Evolutionary conservation across 1,140 invertebrate genomes (phyloP), one percentile per base, ranked within the genome.

Genomic region (Drosophila carrolli): DNA sequence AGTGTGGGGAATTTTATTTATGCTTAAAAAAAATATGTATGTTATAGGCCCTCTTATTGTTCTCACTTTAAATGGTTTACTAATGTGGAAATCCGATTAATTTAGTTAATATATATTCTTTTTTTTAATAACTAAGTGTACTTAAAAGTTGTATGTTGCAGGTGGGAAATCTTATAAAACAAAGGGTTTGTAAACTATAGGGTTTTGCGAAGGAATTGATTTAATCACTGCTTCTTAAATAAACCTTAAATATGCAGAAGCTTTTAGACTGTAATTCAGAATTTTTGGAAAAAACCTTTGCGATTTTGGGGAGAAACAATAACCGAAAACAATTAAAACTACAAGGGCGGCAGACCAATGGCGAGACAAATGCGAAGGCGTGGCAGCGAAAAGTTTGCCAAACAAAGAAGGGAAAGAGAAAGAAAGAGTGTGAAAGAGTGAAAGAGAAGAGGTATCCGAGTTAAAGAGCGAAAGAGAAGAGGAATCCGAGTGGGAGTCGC

Each of bases 281-380:
- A 48, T 37, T 48, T 50, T 38, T 47, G 6, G 32, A 2, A 6
- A 6, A 56, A 48, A 9, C 48, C 19, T 38, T 38, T 65, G 62
- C 58, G 48, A 74, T 67, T 83, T 83, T 50, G 59, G 54, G 46
- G 50, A 57, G 78, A 40, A 59, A 55, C 41, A 55, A 71, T 74
- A 85, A 85, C 66, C 68, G 59, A 74, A 77, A 85, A 84, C 81
- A 85, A 84, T 84, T 84, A 85, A 84, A 85, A 81, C 50, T 81
- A 55, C 60, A 54, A 72, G 47, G 58, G 48, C 41, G 46, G 50
- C 58, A 37, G 70, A 74, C 57, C 54, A 74, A 75, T 71, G 57
- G 76, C 74, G 66, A 65, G 60, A 53, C 71, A 84, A 84, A 60
- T 71, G 65, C 50, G 44, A 47, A 46, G 70, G 53, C 79, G 79